Evolutionary conservation across 1,140 invertebrate genomes (phyloP).

Genomic region (Drosophila parabipectinata): DNA sequence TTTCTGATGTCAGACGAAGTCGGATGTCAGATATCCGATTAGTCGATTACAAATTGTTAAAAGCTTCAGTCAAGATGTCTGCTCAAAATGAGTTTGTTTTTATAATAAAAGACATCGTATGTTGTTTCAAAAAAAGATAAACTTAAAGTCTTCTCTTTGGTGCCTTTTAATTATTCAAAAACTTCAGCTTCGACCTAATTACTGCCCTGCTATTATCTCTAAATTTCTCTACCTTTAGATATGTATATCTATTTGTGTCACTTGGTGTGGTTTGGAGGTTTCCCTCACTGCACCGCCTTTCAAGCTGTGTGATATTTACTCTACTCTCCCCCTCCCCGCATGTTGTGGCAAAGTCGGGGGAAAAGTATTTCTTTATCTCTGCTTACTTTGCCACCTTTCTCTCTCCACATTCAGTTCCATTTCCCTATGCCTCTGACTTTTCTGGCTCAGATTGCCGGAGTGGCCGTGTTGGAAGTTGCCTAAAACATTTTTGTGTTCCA

Average conservation of each 20-base stretch:
- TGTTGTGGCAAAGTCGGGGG: constrained; percentile 17
- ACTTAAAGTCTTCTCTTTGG: too few species aligned
- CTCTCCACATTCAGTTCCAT: constrained; percentile 1
- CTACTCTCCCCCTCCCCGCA: background rate
- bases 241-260: constrained; percentile 69
- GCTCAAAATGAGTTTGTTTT: background rate
- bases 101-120: too few species aligned
- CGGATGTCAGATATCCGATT: constrained; percentile 10
- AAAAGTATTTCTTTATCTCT: constrained; percentile 28
- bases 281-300: constrained; percentile 5
- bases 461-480: constrained; percentile 51
- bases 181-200: constrained; percentile 22
- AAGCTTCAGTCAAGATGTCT: background rate
- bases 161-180: background rate
- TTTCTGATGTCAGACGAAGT: constrained; percentile 26
- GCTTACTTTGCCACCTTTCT: constrained; percentile 35
- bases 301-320: constrained; percentile 37
- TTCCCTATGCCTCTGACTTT: background rate
- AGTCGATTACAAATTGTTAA: constrained; percentile 21
- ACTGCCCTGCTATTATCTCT: constrained; percentile 12
- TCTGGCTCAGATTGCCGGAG: constrained; percentile 45
- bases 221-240: constrained; percentile 9
- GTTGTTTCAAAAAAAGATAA: too few species aligned
- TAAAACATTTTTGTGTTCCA: constrained; percentile 63
- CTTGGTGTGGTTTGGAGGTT: constrained; percentile 45